phyloP scores from a whole-genome alignment of 30 jellyfish, hydroid and myxozoan species.

The Rhopilema esculentum region DNA sequence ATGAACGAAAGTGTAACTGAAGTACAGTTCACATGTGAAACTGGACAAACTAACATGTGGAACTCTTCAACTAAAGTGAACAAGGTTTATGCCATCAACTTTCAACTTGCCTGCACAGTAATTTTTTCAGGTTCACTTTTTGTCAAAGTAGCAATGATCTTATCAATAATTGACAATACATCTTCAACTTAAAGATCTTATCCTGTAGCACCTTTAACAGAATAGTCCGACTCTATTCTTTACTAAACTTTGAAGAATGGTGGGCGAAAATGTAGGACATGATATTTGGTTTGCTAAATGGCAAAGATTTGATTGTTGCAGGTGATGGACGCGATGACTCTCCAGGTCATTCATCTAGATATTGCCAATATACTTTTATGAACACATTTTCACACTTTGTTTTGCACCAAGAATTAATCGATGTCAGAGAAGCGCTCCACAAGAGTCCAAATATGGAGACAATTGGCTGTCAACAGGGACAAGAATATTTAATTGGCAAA shows the following conservation, averaged over 20 bases:
- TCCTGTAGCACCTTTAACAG: slow-evolving; percentile 10
- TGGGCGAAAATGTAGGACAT: slow-evolving; percentile 1
- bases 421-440: slow-evolving; percentile 18
- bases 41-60: too few relatives aligned
- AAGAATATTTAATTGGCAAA: background rate
- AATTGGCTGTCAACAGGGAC: slow-evolving; percentile 35
- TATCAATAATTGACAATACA: too few relatives aligned
- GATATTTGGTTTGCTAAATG: background rate
- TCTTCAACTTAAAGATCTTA: background rate
- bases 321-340: too few relatives aligned
- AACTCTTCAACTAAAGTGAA: too few relatives aligned
- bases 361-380: background rate
- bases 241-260: slow-evolving; percentile 10
- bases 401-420: background rate
- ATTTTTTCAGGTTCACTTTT: slow-evolving; percentile 7
- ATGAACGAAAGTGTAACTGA: too few relatives aligned
- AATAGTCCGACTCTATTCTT: background rate
- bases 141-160: background rate
- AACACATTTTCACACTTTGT: background rate
- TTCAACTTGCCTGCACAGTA: too few relatives aligned
- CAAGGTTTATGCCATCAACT: too few relatives aligned
- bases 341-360: slow-evolving; percentile 7
- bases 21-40: too few relatives aligned
- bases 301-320: too few relatives aligned
- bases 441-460: background rate